These are phyloP conservation scores for Heliconius sara DNA, from an alignment of 2,888 invertebrate genomes.

Conservation along the genomic window DNA sequence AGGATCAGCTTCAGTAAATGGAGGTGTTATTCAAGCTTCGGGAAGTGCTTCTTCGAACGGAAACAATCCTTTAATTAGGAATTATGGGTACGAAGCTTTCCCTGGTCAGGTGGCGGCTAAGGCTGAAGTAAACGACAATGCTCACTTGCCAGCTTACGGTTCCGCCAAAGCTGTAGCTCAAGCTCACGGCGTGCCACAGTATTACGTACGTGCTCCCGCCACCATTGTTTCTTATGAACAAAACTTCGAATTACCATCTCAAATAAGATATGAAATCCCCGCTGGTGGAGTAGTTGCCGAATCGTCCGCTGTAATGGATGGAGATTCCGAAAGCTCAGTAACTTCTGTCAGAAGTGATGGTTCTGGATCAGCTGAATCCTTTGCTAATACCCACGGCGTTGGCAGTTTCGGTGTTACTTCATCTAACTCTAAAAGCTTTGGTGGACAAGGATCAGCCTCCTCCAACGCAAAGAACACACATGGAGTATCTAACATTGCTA, in stretches of 20 bases:
- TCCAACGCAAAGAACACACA: conserved; percentile 64
- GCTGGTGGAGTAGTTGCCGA: conserved; percentile 56
- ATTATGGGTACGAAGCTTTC: conserved; percentile 56
- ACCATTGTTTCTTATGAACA: conserved; percentile 71
- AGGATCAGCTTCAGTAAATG: conserved; percentile 60
- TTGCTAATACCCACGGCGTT: conserved; percentile 62
- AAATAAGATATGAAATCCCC: conserved; percentile 53
- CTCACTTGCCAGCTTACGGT: conserved; percentile 51
- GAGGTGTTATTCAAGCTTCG: conserved; percentile 59
- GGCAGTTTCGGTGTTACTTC: conserved; percentile 61
- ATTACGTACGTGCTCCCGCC: conserved; percentile 68
- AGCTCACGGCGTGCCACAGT: conserved; percentile 56
- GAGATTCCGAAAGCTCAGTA: conserved; percentile 59
- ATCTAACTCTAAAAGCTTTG: conserved; percentile 63
- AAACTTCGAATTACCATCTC: conserved; percentile 62
- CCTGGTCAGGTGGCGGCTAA: conserved; percentile 63
- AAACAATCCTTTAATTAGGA: conserved; percentile 52
- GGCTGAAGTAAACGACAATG: conserved; percentile 58
- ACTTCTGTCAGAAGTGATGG: conserved; percentile 63
- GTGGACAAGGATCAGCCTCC: conserved; percentile 62
- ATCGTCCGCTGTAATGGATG: conserved; percentile 63
- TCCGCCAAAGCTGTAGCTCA: conserved; percentile 54
- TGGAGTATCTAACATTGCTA: conserved; percentile 60
- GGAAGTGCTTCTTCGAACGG: conserved; percentile 55
- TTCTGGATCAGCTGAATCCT: conserved; percentile 63